A percentile compares a stretch with the other conserved stretches of the same genome.
Evolutionary conservation across 2,888 invertebrate genomes (phyloP).

Genomic region (Chalcosyrphus nemorum): DNA sequence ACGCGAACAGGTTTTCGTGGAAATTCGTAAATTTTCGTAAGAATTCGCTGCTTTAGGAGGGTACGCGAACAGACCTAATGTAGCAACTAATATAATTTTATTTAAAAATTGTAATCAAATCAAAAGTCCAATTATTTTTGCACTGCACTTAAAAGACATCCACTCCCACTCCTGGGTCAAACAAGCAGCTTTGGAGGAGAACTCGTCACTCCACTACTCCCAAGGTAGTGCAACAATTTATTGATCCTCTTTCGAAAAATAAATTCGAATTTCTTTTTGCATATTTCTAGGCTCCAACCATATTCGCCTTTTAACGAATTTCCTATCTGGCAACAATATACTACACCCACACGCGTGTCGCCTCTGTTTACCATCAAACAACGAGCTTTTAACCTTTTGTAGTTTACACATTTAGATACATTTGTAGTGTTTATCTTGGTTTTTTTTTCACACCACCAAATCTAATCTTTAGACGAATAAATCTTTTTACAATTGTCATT

Average conservation of each 20-base stretch:
- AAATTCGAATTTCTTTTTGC: neutral
- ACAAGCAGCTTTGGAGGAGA: too few species aligned
- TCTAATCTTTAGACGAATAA: constrained; percentile 14
- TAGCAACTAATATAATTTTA: too few species aligned
- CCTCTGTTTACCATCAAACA: constrained; percentile 22
- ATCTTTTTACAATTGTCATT: neutral
- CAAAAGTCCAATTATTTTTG: too few species aligned
- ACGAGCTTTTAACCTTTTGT: constrained; percentile 27
- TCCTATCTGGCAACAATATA: constrained; percentile 11
- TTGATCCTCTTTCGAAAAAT: neutral
- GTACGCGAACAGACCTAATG: too few species aligned
- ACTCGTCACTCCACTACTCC: neutral
- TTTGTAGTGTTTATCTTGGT: neutral
- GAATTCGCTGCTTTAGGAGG: too few species aligned
- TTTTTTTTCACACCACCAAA: neutral
- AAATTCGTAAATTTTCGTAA: too few species aligned
- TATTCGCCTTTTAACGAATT: neutral
- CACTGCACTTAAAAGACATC: too few species aligned
- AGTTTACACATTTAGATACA: neutral
- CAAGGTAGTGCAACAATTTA: neutral
- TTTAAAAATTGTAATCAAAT: too few species aligned
- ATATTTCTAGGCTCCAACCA: constrained; percentile 24
- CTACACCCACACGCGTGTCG: constrained; percentile 1
- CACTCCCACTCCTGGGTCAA: too few species aligned
- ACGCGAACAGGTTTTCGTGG: too few species aligned